A percentile compares a stretch with the other conserved stretches of the same genome.
Conservation (phyloP, 2,113 vertebrate species). For the Narcine bancroftii region DNA sequence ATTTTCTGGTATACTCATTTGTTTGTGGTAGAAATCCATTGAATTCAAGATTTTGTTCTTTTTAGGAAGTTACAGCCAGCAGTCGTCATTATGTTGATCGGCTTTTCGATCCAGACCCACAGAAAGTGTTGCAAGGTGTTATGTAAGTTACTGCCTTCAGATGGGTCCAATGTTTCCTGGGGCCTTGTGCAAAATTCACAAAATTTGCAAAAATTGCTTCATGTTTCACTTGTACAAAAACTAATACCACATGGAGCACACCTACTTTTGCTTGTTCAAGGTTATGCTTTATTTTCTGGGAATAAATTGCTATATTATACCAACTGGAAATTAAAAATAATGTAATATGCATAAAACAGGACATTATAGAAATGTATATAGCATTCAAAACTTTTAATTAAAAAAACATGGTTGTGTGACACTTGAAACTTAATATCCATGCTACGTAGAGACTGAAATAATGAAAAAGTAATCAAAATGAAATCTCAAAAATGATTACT, state of each 20-base stretch:
- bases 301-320: background rate
- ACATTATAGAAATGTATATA: background rate
- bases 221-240: background rate
- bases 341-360: background rate
- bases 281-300: constrained; percentile 2
- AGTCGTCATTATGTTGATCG: constrained; percentile 98
- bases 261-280: background rate
- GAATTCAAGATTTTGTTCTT: background rate
- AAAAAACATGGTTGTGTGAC: background rate
- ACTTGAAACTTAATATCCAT: background rate
- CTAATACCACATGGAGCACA: background rate
- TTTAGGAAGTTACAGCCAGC: constrained; percentile 92
- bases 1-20: background rate
- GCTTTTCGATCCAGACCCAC: constrained; percentile 95
- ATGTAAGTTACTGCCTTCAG: constrained; percentile 74
- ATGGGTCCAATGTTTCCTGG: constrained; percentile 39
- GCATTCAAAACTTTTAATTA: background rate
- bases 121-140: constrained; percentile 97
- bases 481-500: background rate
- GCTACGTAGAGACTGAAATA: background rate
- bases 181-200: background rate
- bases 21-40: background rate
- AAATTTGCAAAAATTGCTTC: background rate
- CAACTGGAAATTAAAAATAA: background rate
- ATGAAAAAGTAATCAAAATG: background rate